Evolutionary conservation across 2,797 vertebrate species (phyloP).

Genomic region (Enteromius unitaeniatus): DNA sequence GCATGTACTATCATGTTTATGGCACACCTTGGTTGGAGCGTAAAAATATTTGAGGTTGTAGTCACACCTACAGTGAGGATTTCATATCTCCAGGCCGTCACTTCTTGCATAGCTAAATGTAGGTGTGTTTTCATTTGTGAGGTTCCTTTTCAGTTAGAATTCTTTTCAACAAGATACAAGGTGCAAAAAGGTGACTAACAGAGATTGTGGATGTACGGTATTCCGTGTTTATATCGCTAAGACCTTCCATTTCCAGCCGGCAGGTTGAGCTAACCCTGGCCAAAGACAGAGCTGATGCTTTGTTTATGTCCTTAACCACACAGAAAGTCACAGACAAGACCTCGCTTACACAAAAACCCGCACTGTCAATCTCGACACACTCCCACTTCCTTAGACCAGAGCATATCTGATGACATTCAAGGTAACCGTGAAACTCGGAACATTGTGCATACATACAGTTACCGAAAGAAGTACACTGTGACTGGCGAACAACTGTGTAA

Average conservation of each 20-base stretch:
- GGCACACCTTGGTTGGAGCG: not conserved
- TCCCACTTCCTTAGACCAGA: slow-evolving; percentile 15
- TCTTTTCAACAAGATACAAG: not conserved
- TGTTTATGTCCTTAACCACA: slow-evolving; percentile 1
- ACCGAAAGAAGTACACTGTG: slow-evolving; percentile 14
- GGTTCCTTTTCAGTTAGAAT: not conserved
- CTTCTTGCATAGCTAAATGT: not conserved
- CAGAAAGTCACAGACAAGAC: not conserved
- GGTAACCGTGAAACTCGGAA: slow-evolving; percentile 19
- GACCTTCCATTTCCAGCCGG: slow-evolving; percentile 58
- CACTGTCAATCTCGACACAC: not conserved
- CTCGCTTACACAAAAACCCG: not conserved
- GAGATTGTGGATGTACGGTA: not conserved
- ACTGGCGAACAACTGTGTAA: not conserved
- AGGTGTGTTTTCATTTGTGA: not conserved
- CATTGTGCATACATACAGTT: slow-evolving; percentile 19
- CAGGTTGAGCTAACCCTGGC: slow-evolving; percentile 49
- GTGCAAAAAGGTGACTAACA: not conserved
- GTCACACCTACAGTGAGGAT: not conserved
- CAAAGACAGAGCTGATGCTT: slow-evolving; percentile 46
- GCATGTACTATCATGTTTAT: not conserved
- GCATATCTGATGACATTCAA: slow-evolving; percentile 22
- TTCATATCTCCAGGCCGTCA: not conserved
- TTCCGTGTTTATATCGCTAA: slow-evolving; percentile 21
- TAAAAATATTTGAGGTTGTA: not conserved